Base-by-base conservation (phyloP, 2,888 invertebrate species). In the Himalopsyche anomala region DNA sequence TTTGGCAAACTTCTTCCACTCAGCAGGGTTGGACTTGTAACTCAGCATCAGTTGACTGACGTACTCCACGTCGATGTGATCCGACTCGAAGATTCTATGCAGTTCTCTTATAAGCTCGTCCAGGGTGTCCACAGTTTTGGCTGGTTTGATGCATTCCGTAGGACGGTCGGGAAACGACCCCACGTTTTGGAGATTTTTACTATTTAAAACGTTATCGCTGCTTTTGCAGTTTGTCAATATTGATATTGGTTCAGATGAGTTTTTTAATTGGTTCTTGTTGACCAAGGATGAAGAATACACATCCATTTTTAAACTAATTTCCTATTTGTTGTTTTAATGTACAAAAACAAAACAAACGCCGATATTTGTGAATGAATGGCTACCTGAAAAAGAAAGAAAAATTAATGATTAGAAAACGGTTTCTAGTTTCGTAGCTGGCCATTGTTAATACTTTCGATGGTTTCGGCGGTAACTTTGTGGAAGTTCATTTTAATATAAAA, bases 1-100 rank as follows among this genome's bases (percentile, higher is more conserved):
- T 91, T 98, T 98, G 5, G 99, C 98, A 90, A 95, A 99, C 91
- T 96, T 97, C 90, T 95, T 96, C 99, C 99, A 99, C 89, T 99
- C 99, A 36, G 94, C 94, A 0, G 96, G 96, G 90, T 98, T 96
- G 69, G 98, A 98, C 90, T 96, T 97, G 92, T 99, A 99, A 0
- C 93, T 92, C 2, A 93, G 90, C 93, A 95, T 96, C 85, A 99
- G 91, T 86, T 95, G 95, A 90, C 96, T 95, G 11, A 99, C 98
- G 90, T 97, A 95, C 89, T 99, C 99, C 85, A 99, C 95, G 90
- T 99, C 97, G 38, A 99, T 97, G 88, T 95, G 93, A 90, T 98
- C 96, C 19, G 94, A 92, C 0, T 95, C 94, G 91, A 99, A 99
- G 89, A 97, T 95, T 86, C 93, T 92, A 91, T 97, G 95, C 74